Evolutionary conservation across 2,888 invertebrate species (phyloP).

Genomic region (Saturnia pavonia): DNA sequence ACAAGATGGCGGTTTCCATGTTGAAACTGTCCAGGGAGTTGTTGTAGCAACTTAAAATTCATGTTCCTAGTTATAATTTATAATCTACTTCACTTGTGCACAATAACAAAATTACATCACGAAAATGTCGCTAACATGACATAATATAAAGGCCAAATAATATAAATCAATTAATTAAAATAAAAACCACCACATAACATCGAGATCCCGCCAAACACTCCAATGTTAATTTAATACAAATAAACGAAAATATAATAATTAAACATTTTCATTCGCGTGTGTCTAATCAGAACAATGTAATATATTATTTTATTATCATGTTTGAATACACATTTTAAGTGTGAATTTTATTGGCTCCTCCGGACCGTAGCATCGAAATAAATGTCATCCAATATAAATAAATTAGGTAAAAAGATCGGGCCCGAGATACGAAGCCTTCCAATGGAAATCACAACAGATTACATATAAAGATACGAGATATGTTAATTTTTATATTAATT

Average conservation of each 20-base stretch:
- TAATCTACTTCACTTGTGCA: no score
- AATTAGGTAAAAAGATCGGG: constrained; percentile 45
- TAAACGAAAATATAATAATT: background rate
- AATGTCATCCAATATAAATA: constrained; percentile 73
- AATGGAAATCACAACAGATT: constrained; percentile 45
- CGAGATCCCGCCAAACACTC: no score
- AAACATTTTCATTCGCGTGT: no score
- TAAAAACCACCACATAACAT: no score
- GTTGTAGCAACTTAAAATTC: no score
- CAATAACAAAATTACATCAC: no score
- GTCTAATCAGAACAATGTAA: constrained; percentile 41
- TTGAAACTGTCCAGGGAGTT: no score
- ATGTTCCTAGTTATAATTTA: no score
- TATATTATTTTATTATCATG: constrained; percentile 40
- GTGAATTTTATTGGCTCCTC: constrained; percentile 60
- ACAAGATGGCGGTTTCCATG: no score
- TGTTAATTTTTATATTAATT: constrained; percentile 62
- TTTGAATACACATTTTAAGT: constrained; percentile 54
- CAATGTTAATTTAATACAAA: background rate
- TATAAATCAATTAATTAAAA: no score
- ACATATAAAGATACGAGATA: constrained; percentile 54
- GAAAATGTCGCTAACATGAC: no score
- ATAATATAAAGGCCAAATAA: no score
- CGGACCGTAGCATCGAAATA: constrained; percentile 66
- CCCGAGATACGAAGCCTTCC: constrained; percentile 37